Percentiles rank a stretch among this genome's conserved stretches.
phyloP scores from a whole-genome alignment of 2,113 vertebrate genomes.

The Salvelinus namaycush region DNA sequence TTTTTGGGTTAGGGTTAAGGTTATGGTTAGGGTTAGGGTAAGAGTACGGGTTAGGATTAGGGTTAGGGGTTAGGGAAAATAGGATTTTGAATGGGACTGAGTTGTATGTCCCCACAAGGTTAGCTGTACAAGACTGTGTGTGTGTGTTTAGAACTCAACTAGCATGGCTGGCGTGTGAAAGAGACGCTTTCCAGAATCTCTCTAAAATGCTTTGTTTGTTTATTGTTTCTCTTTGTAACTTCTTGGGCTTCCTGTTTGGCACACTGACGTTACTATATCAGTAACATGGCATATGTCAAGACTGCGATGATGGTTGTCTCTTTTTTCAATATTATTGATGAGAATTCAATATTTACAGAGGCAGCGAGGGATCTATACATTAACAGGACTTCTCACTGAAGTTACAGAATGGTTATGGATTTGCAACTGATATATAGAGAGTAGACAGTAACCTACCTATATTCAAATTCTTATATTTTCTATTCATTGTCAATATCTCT shows the following conservation, averaged over 20 bases:
- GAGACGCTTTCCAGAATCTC: slow-evolving; percentile 44
- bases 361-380: not conserved
- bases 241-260: not conserved
- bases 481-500: no score
- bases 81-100: no score
- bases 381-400: no score
- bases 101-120: no score
- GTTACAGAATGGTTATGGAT: not conserved
- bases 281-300: not conserved
- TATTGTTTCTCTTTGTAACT: slow-evolving; percentile 7
- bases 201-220: slow-evolving; percentile 20
- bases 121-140: no score
- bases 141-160: not conserved
- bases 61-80: no score
- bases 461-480: not conserved
- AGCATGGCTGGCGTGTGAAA: slow-evolving; percentile 11
- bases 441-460: not conserved
- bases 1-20: no score
- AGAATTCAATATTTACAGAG: not conserved
- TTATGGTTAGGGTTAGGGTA: no score
- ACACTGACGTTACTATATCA: not conserved
- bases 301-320: no score
- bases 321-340: not conserved
- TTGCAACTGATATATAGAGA: not conserved
- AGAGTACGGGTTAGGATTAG: no score